phyloP scores from a whole-genome alignment of 1,140 invertebrate species.

The Platorchestia sp. region DNA sequence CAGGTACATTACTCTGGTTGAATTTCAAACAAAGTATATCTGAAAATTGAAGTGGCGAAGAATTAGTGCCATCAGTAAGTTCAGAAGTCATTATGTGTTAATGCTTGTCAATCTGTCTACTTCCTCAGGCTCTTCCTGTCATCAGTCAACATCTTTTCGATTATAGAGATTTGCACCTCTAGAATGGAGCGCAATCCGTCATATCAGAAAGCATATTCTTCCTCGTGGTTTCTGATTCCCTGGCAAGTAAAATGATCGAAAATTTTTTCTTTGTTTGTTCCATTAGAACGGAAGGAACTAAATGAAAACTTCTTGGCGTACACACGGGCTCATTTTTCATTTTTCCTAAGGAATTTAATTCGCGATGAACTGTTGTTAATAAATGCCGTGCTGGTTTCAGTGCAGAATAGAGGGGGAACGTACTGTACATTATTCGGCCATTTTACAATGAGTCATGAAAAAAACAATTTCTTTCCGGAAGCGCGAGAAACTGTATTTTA shows the following conservation, averaged over 20 bases:
- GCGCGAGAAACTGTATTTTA: too few species aligned
- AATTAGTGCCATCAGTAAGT: slow-evolving; percentile 50
- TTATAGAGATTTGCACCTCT: slow-evolving; percentile 47
- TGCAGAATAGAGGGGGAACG: too few species aligned
- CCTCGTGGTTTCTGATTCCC: slow-evolving; percentile 17
- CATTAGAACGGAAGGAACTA: background rate
- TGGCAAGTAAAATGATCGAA: background rate
- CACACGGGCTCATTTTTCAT: background rate
- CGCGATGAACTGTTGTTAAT: background rate
- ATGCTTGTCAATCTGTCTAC: slow-evolving; percentile 42
- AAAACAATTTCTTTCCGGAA: too few species aligned
- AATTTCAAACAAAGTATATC: slow-evolving; percentile 10
- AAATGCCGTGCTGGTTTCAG: background rate
- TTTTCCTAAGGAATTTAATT: background rate
- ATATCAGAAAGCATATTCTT: slow-evolving; percentile 46
- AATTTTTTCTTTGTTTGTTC: background rate
- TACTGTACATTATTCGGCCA: too few species aligned
- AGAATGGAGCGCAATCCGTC: slow-evolving; percentile 13
- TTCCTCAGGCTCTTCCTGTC: slow-evolving; percentile 10
- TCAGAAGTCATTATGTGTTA: slow-evolving; percentile 48
- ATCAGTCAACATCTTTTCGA: slow-evolving; percentile 37
- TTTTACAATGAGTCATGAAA: too few species aligned
- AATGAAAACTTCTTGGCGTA: background rate
- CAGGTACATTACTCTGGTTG: background rate
- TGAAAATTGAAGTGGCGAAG: slow-evolving; percentile 17